Conservation (phyloP, 2,113 vertebrate genomes). For the rat (Rattus norvegicus) region GRCr8 NC_086020.1:80853001-80853500, state of each 20-base stretch:
- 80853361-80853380: neutral
- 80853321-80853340: neutral
- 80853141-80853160: neutral
- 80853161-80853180: neutral
- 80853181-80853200: neutral
- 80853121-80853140: neutral
- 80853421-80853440: neutral
- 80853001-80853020: slow-evolving; percentile 27
- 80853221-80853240: neutral
- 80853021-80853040: neutral
- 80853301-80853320: neutral
- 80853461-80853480: neutral
- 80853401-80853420: neutral
- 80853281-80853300: neutral
- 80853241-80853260: neutral
- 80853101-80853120: neutral
- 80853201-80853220: neutral
- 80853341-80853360: neutral
- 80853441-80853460: neutral
- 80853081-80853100: slow-evolving; percentile 2
- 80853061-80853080: slow-evolving; percentile 22
- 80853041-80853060: neutral
- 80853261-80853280: neutral
- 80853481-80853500: too few species aligned
- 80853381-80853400: neutral